phyloP scores from a whole-genome alignment of 2,113 vertebrate species.

The Sula dactylatra region DNA sequence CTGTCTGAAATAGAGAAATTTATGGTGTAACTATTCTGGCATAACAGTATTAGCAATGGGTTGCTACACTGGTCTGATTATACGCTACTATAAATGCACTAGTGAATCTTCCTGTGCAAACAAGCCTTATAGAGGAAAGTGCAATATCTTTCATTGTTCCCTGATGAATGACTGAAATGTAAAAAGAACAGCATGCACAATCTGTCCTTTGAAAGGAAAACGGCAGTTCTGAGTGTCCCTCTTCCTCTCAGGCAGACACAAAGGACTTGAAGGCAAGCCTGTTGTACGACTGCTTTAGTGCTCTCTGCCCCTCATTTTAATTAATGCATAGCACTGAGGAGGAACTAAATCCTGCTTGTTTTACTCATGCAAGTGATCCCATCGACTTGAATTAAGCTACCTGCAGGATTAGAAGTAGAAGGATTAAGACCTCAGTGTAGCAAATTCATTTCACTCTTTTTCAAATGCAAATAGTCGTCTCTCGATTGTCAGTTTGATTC shows the following conservation, averaged over 20 bases:
- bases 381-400: constrained; percentile 30
- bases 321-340: neutral
- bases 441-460: constrained; percentile 27
- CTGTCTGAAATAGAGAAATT: neutral
- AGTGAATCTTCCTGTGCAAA: neutral
- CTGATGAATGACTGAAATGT: neutral
- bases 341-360: constrained; percentile 18
- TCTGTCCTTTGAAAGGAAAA: neutral
- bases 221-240: neutral
- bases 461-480: constrained; percentile 5
- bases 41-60: neutral
- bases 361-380: neutral
- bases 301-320: neutral
- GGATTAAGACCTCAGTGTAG: neutral
- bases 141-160: neutral
- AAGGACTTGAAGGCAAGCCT: neutral
- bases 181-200: neutral
- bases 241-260: neutral
- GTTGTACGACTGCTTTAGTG: neutral
- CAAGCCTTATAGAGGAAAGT: neutral
- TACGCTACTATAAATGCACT: neutral
- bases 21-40: neutral
- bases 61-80: neutral
- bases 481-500: neutral
- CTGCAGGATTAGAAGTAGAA: neutral